A percentile compares a stretch with the other conserved stretches of the same genome.
Conservation (phyloP, 2,797 vertebrate species). For the Holocentrus rufus region DNA sequence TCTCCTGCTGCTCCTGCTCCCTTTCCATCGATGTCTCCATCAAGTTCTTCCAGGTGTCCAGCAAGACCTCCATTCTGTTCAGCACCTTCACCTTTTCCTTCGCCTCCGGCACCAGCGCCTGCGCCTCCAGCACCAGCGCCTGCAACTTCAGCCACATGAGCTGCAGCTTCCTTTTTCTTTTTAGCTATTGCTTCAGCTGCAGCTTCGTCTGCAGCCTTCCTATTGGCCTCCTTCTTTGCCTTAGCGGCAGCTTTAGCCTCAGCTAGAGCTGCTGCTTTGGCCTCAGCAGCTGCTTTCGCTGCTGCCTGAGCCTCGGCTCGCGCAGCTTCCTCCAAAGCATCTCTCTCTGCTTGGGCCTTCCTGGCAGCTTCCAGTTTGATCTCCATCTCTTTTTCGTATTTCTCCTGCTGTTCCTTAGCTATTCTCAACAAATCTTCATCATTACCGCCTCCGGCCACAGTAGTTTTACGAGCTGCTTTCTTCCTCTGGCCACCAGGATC, state of each 20-base stretch:
- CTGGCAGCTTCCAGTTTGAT: slow-evolving; percentile 71
- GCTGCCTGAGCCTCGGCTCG: slow-evolving; percentile 59
- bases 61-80: slow-evolving; percentile 25
- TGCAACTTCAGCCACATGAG: background rate
- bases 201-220: slow-evolving; percentile 51
- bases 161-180: slow-evolving; percentile 24
- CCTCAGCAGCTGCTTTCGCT: slow-evolving; percentile 61
- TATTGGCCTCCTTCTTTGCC: slow-evolving; percentile 63
- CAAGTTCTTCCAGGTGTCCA: slow-evolving; percentile 31
- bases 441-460: slow-evolving; percentile 68
- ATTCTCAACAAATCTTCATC: slow-evolving; percentile 74
- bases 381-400: slow-evolving; percentile 75
- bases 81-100: background rate
- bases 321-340: slow-evolving; percentile 62
- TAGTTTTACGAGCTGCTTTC: slow-evolving; percentile 77
- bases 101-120: background rate
- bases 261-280: slow-evolving; percentile 65
- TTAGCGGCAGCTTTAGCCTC: slow-evolving; percentile 59
- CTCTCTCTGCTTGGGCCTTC: slow-evolving; percentile 72
- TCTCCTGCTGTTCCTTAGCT: slow-evolving; percentile 80
- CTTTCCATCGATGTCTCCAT: slow-evolving; percentile 32
- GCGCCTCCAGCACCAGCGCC: slow-evolving; percentile 5
- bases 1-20: background rate
- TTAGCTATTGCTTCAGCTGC: slow-evolving; percentile 27
- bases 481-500: slow-evolving; percentile 73